Evolutionary conservation across 1,140 invertebrate species (phyloP).

Genomic region (Oppia nitens): DNA sequence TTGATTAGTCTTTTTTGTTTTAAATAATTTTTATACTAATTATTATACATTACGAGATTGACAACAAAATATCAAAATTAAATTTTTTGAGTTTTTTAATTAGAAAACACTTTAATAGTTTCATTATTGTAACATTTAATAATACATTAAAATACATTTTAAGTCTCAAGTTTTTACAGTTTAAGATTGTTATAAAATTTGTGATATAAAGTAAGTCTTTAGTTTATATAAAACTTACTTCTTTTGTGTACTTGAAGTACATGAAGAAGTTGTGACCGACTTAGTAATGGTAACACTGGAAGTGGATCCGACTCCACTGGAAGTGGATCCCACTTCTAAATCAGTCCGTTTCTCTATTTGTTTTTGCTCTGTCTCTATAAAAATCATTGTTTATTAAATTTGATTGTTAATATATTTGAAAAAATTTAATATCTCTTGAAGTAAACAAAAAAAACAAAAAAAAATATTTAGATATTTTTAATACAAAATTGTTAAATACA

Average conservation of each 20-base stretch:
- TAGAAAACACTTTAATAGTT: no score
- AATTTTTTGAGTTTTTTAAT: no score
- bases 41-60: no score
- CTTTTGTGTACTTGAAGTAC: neutral
- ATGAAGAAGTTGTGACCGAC: neutral
- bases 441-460: neutral
- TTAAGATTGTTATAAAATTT: no score
- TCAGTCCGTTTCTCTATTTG: neutral
- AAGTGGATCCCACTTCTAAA: neutral
- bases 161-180: no score
- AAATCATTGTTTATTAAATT: constrained; percentile 2
- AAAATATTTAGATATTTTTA: no score
- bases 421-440: neutral
- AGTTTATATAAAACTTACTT: neutral
- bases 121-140: no score
- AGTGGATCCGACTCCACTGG: neutral
- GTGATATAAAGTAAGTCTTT: no score
- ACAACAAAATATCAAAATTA: no score
- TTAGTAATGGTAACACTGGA: neutral
- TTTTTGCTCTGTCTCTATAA: neutral
- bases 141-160: no score
- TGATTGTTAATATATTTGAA: neutral
- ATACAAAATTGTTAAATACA: neutral
- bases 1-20: no score
- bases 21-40: no score